These are phyloP conservation scores for Micromussa lordhowensis DNA, from an alignment of 92 coral and sea anemone genomes.

Conservation along the genomic window DNA sequence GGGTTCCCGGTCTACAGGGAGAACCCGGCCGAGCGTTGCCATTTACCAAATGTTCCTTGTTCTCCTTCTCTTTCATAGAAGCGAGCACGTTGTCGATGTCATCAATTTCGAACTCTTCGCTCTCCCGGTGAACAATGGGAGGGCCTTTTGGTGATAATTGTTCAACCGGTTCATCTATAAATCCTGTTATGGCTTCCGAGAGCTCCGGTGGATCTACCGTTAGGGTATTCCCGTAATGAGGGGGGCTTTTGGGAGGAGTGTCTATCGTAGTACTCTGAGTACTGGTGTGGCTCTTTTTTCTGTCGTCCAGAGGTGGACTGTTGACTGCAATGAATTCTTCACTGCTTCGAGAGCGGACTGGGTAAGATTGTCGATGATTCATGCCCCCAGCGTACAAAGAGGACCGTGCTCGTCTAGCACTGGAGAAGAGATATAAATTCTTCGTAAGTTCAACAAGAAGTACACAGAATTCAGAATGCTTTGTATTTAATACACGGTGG, in stretches of 20 bases:
- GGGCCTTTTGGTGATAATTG: neutral
- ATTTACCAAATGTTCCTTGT: conserved; percentile 41
- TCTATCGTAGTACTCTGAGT: conserved; percentile 94
- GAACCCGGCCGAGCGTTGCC: conserved; percentile 49
- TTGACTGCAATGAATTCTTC: conserved; percentile 70
- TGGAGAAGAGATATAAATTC: neutral
- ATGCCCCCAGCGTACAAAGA: conserved; percentile 94
- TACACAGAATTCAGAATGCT: neutral
- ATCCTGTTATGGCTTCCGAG: conserved; percentile 75
- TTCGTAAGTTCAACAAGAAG: neutral
- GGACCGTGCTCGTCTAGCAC: conserved; percentile 95
- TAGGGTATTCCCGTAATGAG: conserved; percentile 82
- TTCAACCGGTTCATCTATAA: conserved; percentile 59
- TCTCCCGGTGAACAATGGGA: conserved; percentile 61
- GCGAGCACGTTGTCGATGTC: conserved; percentile 77
- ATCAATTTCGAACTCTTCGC: conserved; percentile 76
- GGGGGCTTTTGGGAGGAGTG: conserved; percentile 93
- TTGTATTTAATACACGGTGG: neutral
- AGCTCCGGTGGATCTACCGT: conserved; percentile 83
- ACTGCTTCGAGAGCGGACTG: conserved; percentile 79
- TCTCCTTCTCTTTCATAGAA: conserved; percentile 53
- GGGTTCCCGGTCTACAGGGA: conserved; percentile 35
- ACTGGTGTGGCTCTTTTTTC: conserved; percentile 93
- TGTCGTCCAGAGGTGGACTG: conserved; percentile 66
- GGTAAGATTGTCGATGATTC: conserved; percentile 79